These are phyloP conservation scores for Thunnus thynnus DNA, from an alignment of 2,113 vertebrate genomes.

Conservation along the genomic window DNA sequence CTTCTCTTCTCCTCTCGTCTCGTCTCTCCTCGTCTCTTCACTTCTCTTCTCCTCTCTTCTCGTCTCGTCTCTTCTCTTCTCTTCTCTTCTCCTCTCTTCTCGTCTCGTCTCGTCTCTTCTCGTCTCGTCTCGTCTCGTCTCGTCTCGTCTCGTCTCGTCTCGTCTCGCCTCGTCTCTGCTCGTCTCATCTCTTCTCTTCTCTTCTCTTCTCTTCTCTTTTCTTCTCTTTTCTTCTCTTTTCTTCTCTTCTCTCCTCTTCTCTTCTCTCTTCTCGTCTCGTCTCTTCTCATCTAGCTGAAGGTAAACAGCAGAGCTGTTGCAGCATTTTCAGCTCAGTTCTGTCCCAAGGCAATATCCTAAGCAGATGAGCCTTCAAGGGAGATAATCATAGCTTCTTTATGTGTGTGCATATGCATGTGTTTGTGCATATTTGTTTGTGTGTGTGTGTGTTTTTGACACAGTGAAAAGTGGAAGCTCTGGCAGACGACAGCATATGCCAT, in stretches of 20 bases:
- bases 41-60: too few relatives aligned
- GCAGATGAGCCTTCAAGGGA: conserved; percentile 69
- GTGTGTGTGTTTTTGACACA: conserved; percentile 20
- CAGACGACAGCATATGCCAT: conserved; percentile 61
- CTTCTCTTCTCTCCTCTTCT: background rate
- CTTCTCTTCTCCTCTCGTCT: background rate
- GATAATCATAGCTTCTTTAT: conserved; percentile 51
- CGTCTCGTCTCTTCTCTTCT: background rate
- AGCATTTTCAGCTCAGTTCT: conserved; percentile 43
- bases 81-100: background rate
- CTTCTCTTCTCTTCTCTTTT: too few relatives aligned
- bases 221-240: too few relatives aligned
- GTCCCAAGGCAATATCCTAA: conserved; percentile 71
- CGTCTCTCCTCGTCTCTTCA: background rate
- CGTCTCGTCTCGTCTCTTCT: too few relatives aligned
- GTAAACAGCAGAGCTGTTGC: conserved; percentile 42
- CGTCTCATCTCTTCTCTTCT: too few relatives aligned
- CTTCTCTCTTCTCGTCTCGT: background rate
- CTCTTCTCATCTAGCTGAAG: background rate
- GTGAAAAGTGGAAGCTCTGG: conserved; percentile 38
- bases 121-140: background rate
- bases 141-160: background rate
- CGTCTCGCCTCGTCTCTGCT: too few relatives aligned
- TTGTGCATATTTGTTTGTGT: background rate
- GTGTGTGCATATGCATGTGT: conserved; percentile 17